Conservation (phyloP, 2,888 invertebrate genomes). For the Teinopalpus imperialis region DNA sequence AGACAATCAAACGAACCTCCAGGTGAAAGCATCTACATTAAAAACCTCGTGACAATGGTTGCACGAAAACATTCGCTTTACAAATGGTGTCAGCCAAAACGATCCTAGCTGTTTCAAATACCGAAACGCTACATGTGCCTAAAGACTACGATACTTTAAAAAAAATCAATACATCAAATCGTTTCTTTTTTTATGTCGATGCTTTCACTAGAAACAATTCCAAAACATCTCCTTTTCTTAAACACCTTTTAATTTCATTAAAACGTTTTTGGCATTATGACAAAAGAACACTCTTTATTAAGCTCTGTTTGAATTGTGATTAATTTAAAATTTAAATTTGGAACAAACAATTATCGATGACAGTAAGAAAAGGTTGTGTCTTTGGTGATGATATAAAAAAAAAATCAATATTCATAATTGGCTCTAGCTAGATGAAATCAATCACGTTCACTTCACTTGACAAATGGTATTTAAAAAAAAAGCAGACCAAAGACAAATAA, state of each 20-base stretch:
- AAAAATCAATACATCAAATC: neutral
- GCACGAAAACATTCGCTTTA: neutral
- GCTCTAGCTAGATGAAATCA: constrained; percentile 42
- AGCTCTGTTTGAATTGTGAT: constrained; percentile 2
- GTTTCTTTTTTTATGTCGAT: constrained; percentile 20
- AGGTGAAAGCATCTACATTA: constrained; percentile 22
- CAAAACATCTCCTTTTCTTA: constrained; percentile 3
- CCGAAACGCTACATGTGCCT: constrained; percentile 10
- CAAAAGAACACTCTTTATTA: too few relatives aligned
- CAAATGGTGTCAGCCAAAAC: constrained; percentile 1
- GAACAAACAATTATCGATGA: neutral
- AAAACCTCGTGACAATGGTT: neutral
- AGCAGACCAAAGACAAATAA: constrained; percentile 22
- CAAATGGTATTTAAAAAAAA: constrained; percentile 32
- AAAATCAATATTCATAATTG: constrained; percentile 23
- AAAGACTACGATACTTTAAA: neutral
- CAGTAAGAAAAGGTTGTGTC: neutral
- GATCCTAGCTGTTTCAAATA: neutral
- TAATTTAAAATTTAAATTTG: neutral
- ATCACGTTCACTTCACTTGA: constrained; percentile 45
- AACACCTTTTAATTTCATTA: too few relatives aligned
- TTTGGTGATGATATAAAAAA: constrained; percentile 2
- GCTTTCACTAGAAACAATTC: constrained; percentile 26
- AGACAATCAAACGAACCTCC: constrained; percentile 11
- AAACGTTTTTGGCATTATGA: too few relatives aligned